phyloP scores from a whole-genome alignment of 2,888 invertebrate genomes.

The Lepeophtheirus nordmannii region DNA sequence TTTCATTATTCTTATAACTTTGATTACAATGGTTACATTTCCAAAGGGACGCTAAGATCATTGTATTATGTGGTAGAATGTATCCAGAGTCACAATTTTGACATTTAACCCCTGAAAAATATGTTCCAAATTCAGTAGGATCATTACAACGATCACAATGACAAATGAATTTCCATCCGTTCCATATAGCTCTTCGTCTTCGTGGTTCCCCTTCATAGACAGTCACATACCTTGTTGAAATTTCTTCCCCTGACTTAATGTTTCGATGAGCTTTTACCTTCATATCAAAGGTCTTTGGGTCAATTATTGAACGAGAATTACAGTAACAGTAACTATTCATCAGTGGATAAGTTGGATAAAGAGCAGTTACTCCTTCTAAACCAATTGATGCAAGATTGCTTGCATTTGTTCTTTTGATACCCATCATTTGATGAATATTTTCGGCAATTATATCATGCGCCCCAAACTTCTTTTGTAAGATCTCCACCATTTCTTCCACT shows the following conservation, averaged over 20 bases:
- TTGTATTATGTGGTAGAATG: background rate
- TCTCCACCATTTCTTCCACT: background rate
- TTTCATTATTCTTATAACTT: background rate
- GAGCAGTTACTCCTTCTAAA: background rate
- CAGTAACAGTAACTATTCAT: slow-evolving; percentile 7
- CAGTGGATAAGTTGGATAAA: background rate
- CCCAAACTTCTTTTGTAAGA: slow-evolving; percentile 1
- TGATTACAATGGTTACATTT: background rate
- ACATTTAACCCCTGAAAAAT: slow-evolving; percentile 3
- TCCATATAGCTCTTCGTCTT: background rate
- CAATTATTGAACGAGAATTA: background rate
- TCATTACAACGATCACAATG: slow-evolving; percentile 6
- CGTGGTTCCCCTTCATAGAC: background rate
- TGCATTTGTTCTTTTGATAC: slow-evolving; percentile 18
- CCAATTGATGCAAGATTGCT: slow-evolving; percentile 4
- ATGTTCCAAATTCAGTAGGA: slow-evolving; percentile 5
- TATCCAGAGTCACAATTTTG: background rate
- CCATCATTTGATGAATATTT: background rate
- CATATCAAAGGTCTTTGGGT: slow-evolving; percentile 8
- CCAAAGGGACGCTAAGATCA: background rate
- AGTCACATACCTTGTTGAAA: slow-evolving; percentile 7
- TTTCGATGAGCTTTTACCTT: background rate
- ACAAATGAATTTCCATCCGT: slow-evolving; percentile 10
- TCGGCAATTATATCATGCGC: background rate
- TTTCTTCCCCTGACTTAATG: background rate